Evolutionary conservation across 2,113 vertebrate genomes (phyloP), one percentile per base, ranked within the genome.

Genomic region (Salvelinus fontinalis): DNA sequence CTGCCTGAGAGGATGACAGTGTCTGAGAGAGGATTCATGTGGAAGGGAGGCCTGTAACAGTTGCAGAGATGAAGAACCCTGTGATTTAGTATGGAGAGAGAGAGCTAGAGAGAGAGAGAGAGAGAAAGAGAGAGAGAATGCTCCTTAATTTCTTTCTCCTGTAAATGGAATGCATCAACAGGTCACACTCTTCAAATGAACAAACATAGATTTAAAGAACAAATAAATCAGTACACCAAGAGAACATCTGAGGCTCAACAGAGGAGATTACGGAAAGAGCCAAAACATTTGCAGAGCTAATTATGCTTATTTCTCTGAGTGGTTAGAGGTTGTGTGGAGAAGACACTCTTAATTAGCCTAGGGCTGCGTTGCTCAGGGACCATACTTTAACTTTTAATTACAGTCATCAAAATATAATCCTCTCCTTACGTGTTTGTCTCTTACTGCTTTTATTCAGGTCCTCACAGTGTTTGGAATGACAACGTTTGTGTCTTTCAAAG

Each of bases 351-450:
- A 84, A 86, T 86, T 78, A 86, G 65, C 70, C 82, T 64, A 62
- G 81, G 34, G 34, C 29, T 79, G 74, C 22, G 27, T 51, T 66
- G 77, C 82, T 73, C 39, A 66, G 44, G 70, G 73, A 27, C 44
- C 4, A 22, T 27, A 51, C 54, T 74, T 80, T 76, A 70, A 74
- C 51, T 64, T 84, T 82, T 80, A 86, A 86, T 86, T 86, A 86
- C 73, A 69, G 57, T 80, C 75, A 86, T 80, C 78, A 76, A 49
- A 71, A 82, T 72, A 74, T 73, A 81, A 80, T 79, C 82, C 76
- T 67, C 76, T 78, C 57, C 14, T 62, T 80, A 29, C 27, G 8
- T 68, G 39, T 60, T 8, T 62, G 2, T 62, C 2, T 62, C 59
- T 12, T 5, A 18, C 51, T 16, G 12, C 16, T 54, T 54, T 14